Conservation (phyloP, 23 tunicate genomes). For the Diplosoma virens region DNA sequence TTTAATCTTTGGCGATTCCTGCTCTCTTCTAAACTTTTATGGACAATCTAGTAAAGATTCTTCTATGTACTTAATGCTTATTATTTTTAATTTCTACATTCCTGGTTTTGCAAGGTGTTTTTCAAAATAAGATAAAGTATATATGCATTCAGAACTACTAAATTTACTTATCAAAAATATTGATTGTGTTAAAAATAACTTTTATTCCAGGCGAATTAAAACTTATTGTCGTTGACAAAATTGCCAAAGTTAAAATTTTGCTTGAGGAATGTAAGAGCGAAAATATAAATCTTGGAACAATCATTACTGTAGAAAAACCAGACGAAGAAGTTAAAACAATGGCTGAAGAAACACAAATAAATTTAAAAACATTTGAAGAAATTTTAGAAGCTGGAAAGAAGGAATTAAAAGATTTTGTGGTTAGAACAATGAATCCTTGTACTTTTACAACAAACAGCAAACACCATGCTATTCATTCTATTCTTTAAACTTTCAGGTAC, state of each 20-base stretch:
- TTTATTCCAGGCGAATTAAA: conserved; percentile 40
- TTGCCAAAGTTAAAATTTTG: conserved; percentile 38
- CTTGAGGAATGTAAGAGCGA: conserved; percentile 42
- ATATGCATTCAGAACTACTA: too few species aligned
- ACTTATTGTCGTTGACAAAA: conserved; percentile 55
- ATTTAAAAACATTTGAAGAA: conserved; percentile 45
- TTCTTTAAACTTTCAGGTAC: conserved; percentile 43
- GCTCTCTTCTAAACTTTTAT: too few species aligned
- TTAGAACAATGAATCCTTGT: not conserved
- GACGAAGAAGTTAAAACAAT: conserved; percentile 43
- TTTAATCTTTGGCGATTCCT: too few species aligned
- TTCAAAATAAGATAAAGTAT: too few species aligned
- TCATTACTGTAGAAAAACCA: conserved; percentile 52
- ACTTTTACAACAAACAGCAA: too few species aligned
- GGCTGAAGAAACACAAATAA: conserved; percentile 40
- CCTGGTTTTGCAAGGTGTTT: too few species aligned
- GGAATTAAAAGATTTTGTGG: conserved; percentile 74
- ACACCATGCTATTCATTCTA: too few species aligned
- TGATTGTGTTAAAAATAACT: not conserved
- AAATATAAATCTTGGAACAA: conserved; percentile 9
- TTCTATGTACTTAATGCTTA: too few species aligned
- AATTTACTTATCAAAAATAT: too few species aligned
- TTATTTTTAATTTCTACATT: too few species aligned
- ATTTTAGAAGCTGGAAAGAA: conserved; percentile 62
- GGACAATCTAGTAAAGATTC: too few species aligned